A percentile compares a stretch with the other conserved stretches of the same genome.
These are phyloP conservation scores for Podarcis siculus DNA, from an alignment of 2,797 vertebrate genomes.

Conservation along the genomic window DNA sequence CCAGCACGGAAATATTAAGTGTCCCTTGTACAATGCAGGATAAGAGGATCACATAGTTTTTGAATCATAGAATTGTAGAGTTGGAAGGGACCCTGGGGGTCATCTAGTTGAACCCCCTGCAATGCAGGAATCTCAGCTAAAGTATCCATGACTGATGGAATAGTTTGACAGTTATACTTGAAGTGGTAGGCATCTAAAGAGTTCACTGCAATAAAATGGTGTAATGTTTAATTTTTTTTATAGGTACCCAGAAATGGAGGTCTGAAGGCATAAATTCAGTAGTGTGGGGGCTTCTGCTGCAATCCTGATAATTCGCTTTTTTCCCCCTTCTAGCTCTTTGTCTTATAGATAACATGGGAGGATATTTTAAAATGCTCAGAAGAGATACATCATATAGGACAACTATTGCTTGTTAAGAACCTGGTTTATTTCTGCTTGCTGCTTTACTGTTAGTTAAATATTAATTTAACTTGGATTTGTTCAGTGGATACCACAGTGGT, in stretches of 20 bases:
- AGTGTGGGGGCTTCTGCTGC: neutral
- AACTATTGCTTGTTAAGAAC: constrained; percentile 29
- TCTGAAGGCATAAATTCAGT: neutral
- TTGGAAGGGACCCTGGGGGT: too few relatives aligned
- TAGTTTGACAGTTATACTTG: constrained; percentile 2
- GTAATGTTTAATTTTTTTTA: neutral
- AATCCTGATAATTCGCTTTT: neutral
- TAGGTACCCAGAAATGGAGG: neutral
- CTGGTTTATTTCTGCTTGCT: neutral
- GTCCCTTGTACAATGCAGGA: neutral
- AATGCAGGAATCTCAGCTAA: too few relatives aligned
- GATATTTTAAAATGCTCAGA: constrained; percentile 3
- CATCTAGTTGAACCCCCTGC: too few relatives aligned
- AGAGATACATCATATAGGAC: constrained; percentile 2
- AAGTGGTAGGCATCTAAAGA: constrained; percentile 9
- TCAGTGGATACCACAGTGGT: neutral
- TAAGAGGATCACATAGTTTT: constrained; percentile 1
- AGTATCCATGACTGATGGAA: neutral
- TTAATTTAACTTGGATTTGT: neutral
- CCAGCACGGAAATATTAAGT: constrained; percentile 39
- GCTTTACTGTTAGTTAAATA: constrained; percentile 6
- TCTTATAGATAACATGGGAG: neutral
- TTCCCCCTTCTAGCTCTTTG: neutral
- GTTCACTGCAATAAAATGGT: neutral
- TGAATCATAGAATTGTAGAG: neutral